These are phyloP conservation scores for Laspeyria flexula DNA, from an alignment of 2,888 invertebrate species.

Conservation along the genomic window DNA sequence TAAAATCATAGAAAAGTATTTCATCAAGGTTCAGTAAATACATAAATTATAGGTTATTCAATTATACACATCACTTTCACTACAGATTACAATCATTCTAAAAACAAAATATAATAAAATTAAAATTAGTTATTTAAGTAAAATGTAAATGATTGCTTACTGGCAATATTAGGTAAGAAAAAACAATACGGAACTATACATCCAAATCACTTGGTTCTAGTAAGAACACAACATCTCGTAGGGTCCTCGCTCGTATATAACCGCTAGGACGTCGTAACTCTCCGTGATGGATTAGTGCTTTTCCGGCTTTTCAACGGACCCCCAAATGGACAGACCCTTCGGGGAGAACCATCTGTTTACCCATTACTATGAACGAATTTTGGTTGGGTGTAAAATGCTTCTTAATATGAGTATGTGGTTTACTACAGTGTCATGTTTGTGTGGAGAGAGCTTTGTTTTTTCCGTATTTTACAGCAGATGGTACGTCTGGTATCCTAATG, in stretches of 20 bases:
- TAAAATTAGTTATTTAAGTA: no score
- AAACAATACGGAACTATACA: not conserved
- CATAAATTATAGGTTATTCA: no score
- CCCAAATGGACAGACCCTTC: conserved; percentile 61
- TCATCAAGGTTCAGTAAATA: no score
- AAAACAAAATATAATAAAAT: no score
- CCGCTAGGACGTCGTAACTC: conserved; percentile 65
- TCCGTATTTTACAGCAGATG: no score
- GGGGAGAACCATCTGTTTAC: conserved; percentile 45
- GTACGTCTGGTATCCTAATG: no score
- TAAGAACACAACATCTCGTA: conserved; percentile 43
- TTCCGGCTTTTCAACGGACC: conserved; percentile 78
- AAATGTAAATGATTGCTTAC: no score
- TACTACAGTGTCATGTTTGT: not conserved
- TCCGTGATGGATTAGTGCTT: conserved; percentile 76
- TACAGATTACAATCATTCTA: no score
- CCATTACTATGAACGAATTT: conserved; percentile 40
- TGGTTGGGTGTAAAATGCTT: conserved; percentile 36
- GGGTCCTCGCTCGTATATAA: conserved; percentile 59
- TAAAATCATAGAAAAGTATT: no score
- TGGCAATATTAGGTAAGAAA: no score
- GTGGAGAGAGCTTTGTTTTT: not conserved
- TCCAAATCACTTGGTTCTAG: conserved; percentile 33
- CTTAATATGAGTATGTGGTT: conserved; percentile 17
- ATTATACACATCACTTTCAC: no score